Conservation (phyloP, 1,140 invertebrate genomes). For the Pygmarrhopalites habei region DNA sequence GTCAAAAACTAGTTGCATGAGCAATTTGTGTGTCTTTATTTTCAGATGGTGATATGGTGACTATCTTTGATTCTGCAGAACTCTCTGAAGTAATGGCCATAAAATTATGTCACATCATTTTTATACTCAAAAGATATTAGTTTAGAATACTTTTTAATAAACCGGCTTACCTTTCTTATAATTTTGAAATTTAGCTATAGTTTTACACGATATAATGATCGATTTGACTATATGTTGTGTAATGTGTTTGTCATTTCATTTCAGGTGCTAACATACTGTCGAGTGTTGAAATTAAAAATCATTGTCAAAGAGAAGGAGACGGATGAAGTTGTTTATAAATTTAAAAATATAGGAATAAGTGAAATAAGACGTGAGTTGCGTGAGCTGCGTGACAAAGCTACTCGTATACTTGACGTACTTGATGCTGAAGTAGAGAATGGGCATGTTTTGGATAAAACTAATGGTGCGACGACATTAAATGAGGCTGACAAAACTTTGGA, state of each 20-base stretch:
- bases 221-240: no score
- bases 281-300: slow-evolving; percentile 60
- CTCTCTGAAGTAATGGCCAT: slow-evolving; percentile 64
- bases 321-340: slow-evolving; percentile 8
- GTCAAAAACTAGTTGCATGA: slow-evolving; percentile 10
- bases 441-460: slow-evolving; percentile 2
- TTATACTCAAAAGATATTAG: no score
- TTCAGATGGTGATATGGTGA: slow-evolving; percentile 66
- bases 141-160: no score
- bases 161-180: no score
- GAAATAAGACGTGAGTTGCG: slow-evolving; percentile 52
- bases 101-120: no score
- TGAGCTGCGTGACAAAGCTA: slow-evolving; percentile 55
- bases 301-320: slow-evolving; percentile 45
- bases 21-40: slow-evolving; percentile 43
- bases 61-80: slow-evolving; percentile 67
- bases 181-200: no score
- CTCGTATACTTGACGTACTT: slow-evolving; percentile 52
- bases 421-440: slow-evolving; percentile 40
- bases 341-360: slow-evolving; percentile 40
- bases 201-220: no score
- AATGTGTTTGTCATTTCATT: no score
- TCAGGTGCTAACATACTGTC: no score
- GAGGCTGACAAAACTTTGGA: background rate
- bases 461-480: background rate